These are phyloP conservation scores for Scalopus aquaticus DNA, from an alignment of 2,113 vertebrate species.

Conservation along the genomic window DNA sequence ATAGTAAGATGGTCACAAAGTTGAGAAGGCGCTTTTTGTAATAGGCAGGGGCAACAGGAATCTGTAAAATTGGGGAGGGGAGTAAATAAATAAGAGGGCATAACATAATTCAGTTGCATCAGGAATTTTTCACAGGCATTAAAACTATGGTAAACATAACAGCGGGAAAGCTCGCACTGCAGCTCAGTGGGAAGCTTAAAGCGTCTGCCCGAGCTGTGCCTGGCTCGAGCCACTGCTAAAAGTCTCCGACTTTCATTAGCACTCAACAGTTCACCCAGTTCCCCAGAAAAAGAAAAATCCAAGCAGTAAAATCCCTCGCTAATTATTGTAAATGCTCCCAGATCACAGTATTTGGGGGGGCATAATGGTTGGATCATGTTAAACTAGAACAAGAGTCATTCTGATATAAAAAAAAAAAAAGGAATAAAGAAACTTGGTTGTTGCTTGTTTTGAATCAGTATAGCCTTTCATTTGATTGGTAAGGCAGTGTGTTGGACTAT, in stretches of 20 bases:
- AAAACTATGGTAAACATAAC: constrained; percentile 90
- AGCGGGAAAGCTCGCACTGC: constrained; percentile 87
- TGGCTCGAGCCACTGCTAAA: constrained; percentile 86
- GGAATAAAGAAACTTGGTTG: constrained; percentile 61
- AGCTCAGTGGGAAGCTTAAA: constrained; percentile 87
- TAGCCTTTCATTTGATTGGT: constrained; percentile 16
- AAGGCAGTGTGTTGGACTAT: constrained; percentile 34
- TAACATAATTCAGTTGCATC: constrained; percentile 87
- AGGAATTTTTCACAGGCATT: constrained; percentile 89
- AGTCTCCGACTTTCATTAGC: constrained; percentile 88
- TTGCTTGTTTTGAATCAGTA: constrained; percentile 52
- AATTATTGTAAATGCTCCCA: constrained; percentile 85
- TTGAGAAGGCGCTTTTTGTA: constrained; percentile 74
- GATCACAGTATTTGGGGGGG: constrained; percentile 78
- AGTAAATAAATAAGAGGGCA: constrained; percentile 87
- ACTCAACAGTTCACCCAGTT: constrained; percentile 84
- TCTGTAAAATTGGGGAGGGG: constrained; percentile 75
- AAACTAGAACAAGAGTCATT: constrained; percentile 80
- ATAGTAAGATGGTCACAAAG: constrained; percentile 5
- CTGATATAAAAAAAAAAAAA: constrained; percentile 59
- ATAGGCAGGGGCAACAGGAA: constrained; percentile 78
- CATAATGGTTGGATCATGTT: constrained; percentile 79
- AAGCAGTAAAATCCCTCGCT: constrained; percentile 74
- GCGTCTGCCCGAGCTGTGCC: constrained; percentile 85
- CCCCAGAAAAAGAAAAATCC: constrained; percentile 70